Evolutionary conservation across 2,113 vertebrate genomes (phyloP), one percentile per base, ranked within the genome.

Genomic region (Erythrocercus mccallii): DNA sequence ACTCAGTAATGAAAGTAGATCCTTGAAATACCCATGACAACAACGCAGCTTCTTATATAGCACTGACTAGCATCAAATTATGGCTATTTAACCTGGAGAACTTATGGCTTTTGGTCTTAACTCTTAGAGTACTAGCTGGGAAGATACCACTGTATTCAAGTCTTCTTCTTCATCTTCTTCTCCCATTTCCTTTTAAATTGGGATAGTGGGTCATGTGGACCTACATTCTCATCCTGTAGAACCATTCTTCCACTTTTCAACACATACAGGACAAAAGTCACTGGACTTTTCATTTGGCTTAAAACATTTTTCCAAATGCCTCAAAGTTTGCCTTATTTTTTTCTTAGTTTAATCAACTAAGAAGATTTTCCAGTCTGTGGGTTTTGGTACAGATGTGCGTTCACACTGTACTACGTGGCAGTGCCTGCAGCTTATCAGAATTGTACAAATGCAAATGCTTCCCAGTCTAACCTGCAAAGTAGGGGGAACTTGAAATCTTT

Each of bases 361-460:
- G 11, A 5, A 33, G 18, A 31, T 62, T 81, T 81, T 62, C 14
- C 28, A n/a, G 9, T 54, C 71, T 3, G 1, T 88, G n/a, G 10
- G 6, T 81, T 78, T 47, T 11, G 15, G 25, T 20, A 86, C 0
- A 0, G 30, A 7, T 0, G 0, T 54, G 13, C 0, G 0, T 57
- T 93, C 42, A 31, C 40, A 66, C 47, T 35, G 7, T 48, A 15
- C 12, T 48, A 13, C 0, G 0, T 2, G 5, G 31, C 45, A 69
- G 66, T 1, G 1, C 12, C 47, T 78, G 31, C 7, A 78, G 33
- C 38, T 61, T 22, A 15, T 56, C 28, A 27, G 8, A 57, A 77
- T 12, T 2, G 8, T 16, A 53, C 3, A 40, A 58, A 44, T 8
- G 6, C 15, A 84, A 86, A 48, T 21, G 10, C 19, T 83, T 83